Conservation (phyloP, 2,888 invertebrate species). For the Cybosia mesomella region DNA sequence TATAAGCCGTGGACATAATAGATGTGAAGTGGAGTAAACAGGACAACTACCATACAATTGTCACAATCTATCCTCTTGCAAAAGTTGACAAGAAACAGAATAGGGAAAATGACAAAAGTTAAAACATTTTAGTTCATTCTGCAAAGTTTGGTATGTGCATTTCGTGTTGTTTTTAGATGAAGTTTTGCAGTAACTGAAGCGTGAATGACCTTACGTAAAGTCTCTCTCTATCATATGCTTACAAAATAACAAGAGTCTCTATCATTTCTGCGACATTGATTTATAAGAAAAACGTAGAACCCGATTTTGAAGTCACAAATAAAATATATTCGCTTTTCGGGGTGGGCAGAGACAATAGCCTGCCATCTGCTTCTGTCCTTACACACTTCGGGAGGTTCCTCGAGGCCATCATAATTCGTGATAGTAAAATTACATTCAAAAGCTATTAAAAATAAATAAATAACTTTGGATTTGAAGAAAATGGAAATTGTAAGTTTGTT, state of each 20-base stretch:
- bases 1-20: neutral
- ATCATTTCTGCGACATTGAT: neutral
- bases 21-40: neutral
- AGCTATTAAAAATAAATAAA: neutral
- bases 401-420: neutral
- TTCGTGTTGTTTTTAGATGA: constrained; percentile 7
- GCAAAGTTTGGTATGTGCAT: neutral
- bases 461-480: neutral
- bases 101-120: constrained; percentile 8
- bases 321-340: neutral
- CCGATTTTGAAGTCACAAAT: neutral
- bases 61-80: neutral
- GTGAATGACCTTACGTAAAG: constrained; percentile 4
- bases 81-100: constrained; percentile 5
- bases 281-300: neutral
- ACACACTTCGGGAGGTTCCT: neutral
- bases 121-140: constrained; percentile 4
- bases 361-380: neutral
- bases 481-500: no score
- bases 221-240: neutral
- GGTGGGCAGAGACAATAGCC: neutral
- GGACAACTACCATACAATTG: neutral
- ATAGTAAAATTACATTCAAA: no score
- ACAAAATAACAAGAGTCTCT: neutral
- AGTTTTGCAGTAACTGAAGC: constrained; percentile 7